Evolutionary conservation across 2,888 invertebrate species (phyloP).

Genomic region (Subacronicta megacephala): DNA sequence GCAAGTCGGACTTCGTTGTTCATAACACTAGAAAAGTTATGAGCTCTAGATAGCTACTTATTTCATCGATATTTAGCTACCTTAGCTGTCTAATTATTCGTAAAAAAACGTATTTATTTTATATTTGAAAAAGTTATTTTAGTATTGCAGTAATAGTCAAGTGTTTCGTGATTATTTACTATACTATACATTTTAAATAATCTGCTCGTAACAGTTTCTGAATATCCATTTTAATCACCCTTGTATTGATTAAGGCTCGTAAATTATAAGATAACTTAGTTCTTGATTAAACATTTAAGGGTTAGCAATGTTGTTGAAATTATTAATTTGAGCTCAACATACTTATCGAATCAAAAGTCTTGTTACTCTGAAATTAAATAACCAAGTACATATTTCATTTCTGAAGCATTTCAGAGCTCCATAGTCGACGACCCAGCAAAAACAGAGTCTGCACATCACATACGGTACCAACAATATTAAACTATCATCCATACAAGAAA

Average conservation of each 20-base stretch:
- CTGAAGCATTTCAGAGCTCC: constrained; percentile 6
- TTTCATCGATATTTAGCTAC: background rate
- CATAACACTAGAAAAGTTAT: background rate
- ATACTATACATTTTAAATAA: no score
- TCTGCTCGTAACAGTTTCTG: no score
- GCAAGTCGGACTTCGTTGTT: background rate
- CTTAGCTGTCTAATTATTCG: no score
- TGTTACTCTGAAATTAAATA: background rate
- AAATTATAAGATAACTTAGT: no score
- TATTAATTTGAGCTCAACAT: background rate
- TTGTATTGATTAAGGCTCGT: no score
- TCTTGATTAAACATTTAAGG: no score
- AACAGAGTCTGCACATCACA: constrained; percentile 48
- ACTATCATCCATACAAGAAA: constrained; percentile 62
- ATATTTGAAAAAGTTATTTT: no score
- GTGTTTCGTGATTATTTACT: no score
- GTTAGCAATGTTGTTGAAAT: background rate
- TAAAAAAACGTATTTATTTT: no score
- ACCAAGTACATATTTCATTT: background rate
- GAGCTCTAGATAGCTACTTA: background rate
- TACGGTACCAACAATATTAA: constrained; percentile 53
- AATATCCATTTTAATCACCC: no score
- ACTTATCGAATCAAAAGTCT: background rate
- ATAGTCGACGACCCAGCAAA: constrained; percentile 46
- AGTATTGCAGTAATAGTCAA: no score